Conservation (phyloP, 2,113 vertebrate species). For the Podocnemis expansa region DNA sequence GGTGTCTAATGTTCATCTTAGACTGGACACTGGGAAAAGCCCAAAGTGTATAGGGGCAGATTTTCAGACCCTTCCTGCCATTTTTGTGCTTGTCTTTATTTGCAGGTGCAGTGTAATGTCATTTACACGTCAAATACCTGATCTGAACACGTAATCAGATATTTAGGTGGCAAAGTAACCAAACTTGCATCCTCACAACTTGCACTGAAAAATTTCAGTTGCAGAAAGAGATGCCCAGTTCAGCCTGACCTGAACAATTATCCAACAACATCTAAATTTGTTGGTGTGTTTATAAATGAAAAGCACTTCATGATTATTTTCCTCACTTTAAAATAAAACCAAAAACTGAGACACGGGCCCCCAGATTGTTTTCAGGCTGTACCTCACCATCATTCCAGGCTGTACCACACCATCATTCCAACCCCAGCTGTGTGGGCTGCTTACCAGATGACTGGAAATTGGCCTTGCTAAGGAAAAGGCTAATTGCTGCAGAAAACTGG, state of each 20-base stretch:
- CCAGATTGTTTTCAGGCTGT: neutral
- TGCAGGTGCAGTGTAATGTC: neutral
- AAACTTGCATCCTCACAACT: neutral
- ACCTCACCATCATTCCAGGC: neutral
- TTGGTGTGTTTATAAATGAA: neutral
- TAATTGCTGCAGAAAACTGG: neutral
- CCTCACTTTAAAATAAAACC: constrained; percentile 11
- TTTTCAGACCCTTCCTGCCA: neutral
- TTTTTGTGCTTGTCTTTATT: neutral
- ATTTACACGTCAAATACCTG: neutral
- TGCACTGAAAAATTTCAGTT: neutral
- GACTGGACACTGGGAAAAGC: neutral
- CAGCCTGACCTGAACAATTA: constrained; percentile 14
- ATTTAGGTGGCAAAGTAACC: neutral
- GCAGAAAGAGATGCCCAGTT: neutral
- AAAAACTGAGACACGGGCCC: neutral
- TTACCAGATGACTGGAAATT: neutral
- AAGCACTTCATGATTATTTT: constrained; percentile 24
- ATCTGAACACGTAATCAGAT: neutral
- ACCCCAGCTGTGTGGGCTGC: neutral
- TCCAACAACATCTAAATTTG: neutral
- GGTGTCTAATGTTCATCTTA: neutral
- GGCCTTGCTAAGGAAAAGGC: neutral
- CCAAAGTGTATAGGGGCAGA: neutral
- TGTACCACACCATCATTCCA: no score